A percentile compares a stretch with the other conserved stretches of the same genome.
Conservation (phyloP, 2,797 vertebrate genomes). For the Antennarius maculatus region DNA sequence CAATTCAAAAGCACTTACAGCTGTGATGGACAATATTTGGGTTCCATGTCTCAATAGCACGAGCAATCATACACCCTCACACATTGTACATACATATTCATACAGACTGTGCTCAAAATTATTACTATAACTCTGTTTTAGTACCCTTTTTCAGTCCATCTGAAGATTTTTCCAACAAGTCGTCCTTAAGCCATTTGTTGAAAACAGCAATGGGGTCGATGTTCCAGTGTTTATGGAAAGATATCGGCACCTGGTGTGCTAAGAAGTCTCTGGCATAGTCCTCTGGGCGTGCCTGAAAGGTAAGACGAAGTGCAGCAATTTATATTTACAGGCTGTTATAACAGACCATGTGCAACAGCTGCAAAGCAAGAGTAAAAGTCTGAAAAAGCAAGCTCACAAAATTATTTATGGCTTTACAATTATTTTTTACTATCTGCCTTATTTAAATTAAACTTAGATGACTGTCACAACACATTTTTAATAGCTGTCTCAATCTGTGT, state of each 20-base stretch:
- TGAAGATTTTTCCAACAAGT: constrained; percentile 46
- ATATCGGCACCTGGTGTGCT: constrained; percentile 93
- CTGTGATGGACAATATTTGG: constrained; percentile 42
- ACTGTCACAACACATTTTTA: too few relatives aligned
- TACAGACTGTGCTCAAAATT: constrained; percentile 45
- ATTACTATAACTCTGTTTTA: constrained; percentile 91
- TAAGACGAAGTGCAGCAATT: constrained; percentile 54
- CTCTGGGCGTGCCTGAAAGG: constrained; percentile 89
- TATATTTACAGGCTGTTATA: constrained; percentile 47
- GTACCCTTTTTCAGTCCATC: constrained; percentile 59
- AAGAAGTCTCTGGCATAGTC: constrained; percentile 92
- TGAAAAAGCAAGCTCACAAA: background rate
- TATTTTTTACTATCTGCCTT: too few relatives aligned
- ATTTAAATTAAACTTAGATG: too few relatives aligned
- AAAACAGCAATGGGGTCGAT: constrained; percentile 92
- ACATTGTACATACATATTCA: constrained; percentile 9
- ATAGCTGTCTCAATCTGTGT: too few relatives aligned
- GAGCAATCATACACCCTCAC: constrained; percentile 17
- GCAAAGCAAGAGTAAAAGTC: constrained; percentile 2
- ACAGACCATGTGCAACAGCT: constrained; percentile 3
- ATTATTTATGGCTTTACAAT: too few relatives aligned
- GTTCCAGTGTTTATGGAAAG: constrained; percentile 99
- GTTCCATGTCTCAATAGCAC: constrained; percentile 29
- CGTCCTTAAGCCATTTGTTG: constrained; percentile 87
- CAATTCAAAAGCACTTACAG: constrained; percentile 69